Evolutionary conservation across 1,140 invertebrate species (phyloP).

Genomic region (Hormaphis cornu): DNA sequence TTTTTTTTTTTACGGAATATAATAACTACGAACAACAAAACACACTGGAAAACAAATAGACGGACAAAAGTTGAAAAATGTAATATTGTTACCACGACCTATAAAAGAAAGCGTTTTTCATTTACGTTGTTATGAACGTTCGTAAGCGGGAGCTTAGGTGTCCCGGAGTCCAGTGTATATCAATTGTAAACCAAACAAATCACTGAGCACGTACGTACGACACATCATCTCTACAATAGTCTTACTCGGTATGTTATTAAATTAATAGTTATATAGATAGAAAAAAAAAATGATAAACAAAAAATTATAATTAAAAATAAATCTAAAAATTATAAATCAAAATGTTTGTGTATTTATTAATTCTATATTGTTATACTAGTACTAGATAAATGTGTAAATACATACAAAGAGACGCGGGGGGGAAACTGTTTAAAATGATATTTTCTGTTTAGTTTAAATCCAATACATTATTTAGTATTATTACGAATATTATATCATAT

Average conservation of each 20-base stretch:
- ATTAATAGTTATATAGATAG: background rate
- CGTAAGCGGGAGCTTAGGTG: no score
- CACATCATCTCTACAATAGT: no score
- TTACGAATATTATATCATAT: background rate
- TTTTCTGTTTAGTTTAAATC: background rate
- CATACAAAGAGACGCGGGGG: background rate
- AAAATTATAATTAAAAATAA: conserved; percentile 28
- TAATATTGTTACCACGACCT: no score
- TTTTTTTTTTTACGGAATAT: no score
- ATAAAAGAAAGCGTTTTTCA: no score
- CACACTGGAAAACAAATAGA: no score
- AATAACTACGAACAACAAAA: no score
- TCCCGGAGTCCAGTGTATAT: no score
- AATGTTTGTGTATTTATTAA: conserved; percentile 6
- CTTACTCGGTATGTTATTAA: background rate
- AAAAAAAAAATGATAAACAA: background rate
- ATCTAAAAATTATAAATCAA: conserved; percentile 26
- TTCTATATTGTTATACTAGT: conserved; percentile 11
- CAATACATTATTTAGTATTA: background rate
- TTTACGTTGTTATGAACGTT: no score
- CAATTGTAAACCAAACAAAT: no score
- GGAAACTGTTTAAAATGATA: background rate
- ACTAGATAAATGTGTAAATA: background rate
- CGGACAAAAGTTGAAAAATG: no score
- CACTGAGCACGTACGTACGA: no score